A percentile compares a stretch with the other conserved stretches of the same genome.
Conservation (phyloP, 2,113 vertebrate genomes). For the Mus musculus region GRCm39 chr6:89370501-89371000, state of each 20-base stretch:
- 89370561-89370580: not conserved
- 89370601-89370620: not conserved
- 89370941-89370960: not conserved
- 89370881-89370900: not conserved
- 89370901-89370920: not conserved
- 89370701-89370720: not conserved
- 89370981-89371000: not conserved
- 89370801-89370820: not conserved
- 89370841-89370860: not conserved
- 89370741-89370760: not conserved
- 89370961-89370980: not conserved
- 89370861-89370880: not conserved
- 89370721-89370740: not conserved
- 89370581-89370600: not conserved
- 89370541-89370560: not conserved
- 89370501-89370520: not conserved
- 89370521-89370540: not conserved
- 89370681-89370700: not conserved
- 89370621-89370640: not conserved
- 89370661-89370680: not conserved
- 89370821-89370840: not conserved
- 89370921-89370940: not conserved
- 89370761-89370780: not conserved
- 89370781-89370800: not conserved
- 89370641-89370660: not conserved